Evolutionary conservation across 2,888 invertebrate species (phyloP).

Genomic region (Clitarchus hookeri): DNA sequence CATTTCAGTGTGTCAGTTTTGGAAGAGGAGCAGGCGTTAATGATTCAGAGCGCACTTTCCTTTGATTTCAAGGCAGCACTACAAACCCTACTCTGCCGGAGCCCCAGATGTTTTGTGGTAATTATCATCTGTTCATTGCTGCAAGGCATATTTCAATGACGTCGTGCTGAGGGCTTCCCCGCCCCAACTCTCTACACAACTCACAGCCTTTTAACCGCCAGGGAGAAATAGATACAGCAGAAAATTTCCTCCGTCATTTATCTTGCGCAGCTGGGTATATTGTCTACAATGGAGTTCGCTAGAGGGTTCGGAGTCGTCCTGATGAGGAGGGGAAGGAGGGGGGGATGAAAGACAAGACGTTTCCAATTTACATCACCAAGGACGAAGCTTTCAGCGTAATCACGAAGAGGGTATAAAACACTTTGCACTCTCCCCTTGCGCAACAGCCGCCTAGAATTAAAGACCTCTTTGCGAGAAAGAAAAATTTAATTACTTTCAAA

Average conservation of each 20-base stretch:
- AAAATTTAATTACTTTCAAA: constrained; percentile 14
- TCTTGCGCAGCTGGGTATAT: not conserved
- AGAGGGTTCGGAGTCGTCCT: not conserved
- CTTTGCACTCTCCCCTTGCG: not conserved
- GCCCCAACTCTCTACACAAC: too few species aligned
- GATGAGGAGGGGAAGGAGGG: not conserved
- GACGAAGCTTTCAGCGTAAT: constrained; percentile 14
- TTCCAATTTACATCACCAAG: not conserved
- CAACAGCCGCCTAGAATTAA: not conserved
- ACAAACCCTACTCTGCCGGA: too few species aligned
- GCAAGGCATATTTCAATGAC: too few species aligned
- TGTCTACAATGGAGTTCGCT: not conserved
- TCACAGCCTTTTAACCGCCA: not conserved
- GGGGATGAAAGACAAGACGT: not conserved
- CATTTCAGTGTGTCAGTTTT: too few species aligned
- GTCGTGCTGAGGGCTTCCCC: too few species aligned
- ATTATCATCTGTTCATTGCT: too few species aligned
- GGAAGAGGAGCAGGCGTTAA: too few species aligned
- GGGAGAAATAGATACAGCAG: not conserved
- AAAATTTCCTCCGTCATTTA: not conserved
- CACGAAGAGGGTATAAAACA: constrained; percentile 6
- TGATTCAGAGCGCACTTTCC: too few species aligned
- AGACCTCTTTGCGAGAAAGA: not conserved
- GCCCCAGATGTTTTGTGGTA: too few species aligned
- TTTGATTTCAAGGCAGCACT: too few species aligned